Base-by-base conservation (phyloP, 2,888 invertebrate species). In the Eubasilissa splendida region DNA sequence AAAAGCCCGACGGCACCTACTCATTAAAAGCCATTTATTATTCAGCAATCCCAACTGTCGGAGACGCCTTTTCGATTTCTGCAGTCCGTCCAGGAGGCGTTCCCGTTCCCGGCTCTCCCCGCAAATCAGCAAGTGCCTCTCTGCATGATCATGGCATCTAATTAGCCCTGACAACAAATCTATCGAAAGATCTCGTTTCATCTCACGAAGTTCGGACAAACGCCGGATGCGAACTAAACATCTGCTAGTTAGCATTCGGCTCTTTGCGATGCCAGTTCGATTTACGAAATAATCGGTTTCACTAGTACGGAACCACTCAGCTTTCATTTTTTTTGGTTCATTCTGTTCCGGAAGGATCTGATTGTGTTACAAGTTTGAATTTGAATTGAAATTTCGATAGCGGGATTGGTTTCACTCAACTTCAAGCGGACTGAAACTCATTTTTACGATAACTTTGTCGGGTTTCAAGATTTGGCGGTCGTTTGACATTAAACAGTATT, bases 201-300 rank as follows among this genome's bases (percentile, higher is more conserved):
- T 82, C 76, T 77, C 79, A 83, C 77, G 76, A 79, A 68, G 65
- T 80, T 12, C 66, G 65, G 79, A 83, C 83, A 83, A 83, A 83
- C 71, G 74, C 82, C 83, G 83, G 83, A 83, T 80, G 68, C 78
- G 59, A n/a, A 31, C 66, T 56, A 59, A 79, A 70, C 56, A 76
- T 22, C 81, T 71, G 73, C 76, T 78, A 56, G 59, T 74, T 82
- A 74, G 42, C 79, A 68, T 75, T 74, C 42, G 66, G 54, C 76
- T 59, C 68, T 60, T 54, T 75, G 10, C 76, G 63, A 76, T 68
- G 50, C 42, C 65, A 31, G 58, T 74, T 79, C 22, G 58, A 77
- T 79, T 79, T 79, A 66, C 75, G 79, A 79, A 79, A 79, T 79
- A 79, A 66, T 73, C 79, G 79, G 79, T 56, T 74, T 76, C 76